Evolutionary conservation across 2,888 invertebrate species (phyloP).

Genomic region (Muscina levida): DNA sequence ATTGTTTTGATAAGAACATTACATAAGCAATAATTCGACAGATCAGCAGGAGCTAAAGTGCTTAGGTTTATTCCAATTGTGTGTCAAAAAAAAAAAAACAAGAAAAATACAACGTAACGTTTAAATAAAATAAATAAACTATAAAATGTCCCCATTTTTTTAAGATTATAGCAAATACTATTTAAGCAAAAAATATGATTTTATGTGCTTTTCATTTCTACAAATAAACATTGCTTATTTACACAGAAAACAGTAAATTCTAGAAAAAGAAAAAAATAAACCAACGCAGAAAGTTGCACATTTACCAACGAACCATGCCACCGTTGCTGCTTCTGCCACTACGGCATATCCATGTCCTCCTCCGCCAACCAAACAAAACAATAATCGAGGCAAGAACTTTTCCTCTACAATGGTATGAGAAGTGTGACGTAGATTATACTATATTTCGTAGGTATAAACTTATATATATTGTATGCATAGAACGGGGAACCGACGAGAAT

Average conservation of each 20-base stretch:
- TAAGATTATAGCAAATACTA: slow-evolving; percentile 20
- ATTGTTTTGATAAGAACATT: slow-evolving; percentile 7
- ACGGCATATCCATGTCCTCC: background rate
- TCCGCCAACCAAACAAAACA: background rate
- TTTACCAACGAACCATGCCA: background rate
- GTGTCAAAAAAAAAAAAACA: background rate
- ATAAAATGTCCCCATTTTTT: slow-evolving; percentile 18
- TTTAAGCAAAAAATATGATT: slow-evolving; percentile 24
- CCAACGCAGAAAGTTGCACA: background rate
- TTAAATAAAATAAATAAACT: slow-evolving; percentile 1
- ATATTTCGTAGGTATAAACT: slow-evolving; percentile 22
- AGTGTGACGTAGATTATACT: slow-evolving; percentile 10
- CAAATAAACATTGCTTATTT: slow-evolving; percentile 28
- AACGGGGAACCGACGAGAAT: background rate
- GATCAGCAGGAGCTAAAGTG: slow-evolving; percentile 7
- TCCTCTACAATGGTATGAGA: background rate
- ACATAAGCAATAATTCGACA: slow-evolving; percentile 4
- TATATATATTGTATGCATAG: background rate
- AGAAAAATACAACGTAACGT: too few relatives aligned
- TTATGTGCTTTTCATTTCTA: slow-evolving; percentile 1
- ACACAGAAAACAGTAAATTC: slow-evolving; percentile 9
- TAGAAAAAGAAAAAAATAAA: background rate
- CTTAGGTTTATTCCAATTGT: background rate
- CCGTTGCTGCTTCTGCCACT: background rate
- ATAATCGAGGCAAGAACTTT: slow-evolving; percentile 6